Evolutionary conservation across 2,797 vertebrate genomes (phyloP).

Genomic region (Jordanella pulchra): DNA sequence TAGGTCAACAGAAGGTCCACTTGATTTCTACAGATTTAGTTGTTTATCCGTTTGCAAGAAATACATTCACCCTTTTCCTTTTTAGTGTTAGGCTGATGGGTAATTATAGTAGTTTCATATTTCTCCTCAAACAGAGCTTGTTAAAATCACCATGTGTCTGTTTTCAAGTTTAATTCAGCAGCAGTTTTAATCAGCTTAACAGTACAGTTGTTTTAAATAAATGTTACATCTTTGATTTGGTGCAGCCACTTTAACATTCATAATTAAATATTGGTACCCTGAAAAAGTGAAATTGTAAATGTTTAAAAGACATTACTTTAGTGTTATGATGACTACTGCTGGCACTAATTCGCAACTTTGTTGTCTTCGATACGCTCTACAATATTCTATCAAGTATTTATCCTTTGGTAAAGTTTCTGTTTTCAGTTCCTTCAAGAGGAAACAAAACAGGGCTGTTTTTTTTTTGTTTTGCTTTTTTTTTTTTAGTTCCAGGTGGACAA

Average conservation of each 20-base stretch:
- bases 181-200: slow-evolving; percentile 20
- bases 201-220: neutral
- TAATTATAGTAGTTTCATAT: slow-evolving; percentile 6
- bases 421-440: neutral
- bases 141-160: neutral
- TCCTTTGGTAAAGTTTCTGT: neutral
- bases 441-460: neutral
- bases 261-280: neutral
- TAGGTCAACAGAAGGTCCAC: slow-evolving; percentile 4
- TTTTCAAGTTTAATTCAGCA: slow-evolving; percentile 36
- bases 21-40: slow-evolving; percentile 36
- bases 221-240: neutral
- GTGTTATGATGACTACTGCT: neutral
- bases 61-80: slow-evolving; percentile 9
- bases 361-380: too few species aligned
- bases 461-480: neutral
- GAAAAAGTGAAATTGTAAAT: neutral
- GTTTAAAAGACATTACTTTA: neutral
- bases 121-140: neutral
- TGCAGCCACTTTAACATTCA: neutral
- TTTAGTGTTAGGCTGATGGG: neutral
- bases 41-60: neutral
- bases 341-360: too few species aligned
- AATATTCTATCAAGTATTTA: too few species aligned
- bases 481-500: neutral